A percentile compares a stretch with the other conserved stretches of the same genome.
These are phyloP conservation scores for Macropis europaea DNA, from an alignment of 2,888 invertebrate genomes.

Conservation along the genomic window DNA sequence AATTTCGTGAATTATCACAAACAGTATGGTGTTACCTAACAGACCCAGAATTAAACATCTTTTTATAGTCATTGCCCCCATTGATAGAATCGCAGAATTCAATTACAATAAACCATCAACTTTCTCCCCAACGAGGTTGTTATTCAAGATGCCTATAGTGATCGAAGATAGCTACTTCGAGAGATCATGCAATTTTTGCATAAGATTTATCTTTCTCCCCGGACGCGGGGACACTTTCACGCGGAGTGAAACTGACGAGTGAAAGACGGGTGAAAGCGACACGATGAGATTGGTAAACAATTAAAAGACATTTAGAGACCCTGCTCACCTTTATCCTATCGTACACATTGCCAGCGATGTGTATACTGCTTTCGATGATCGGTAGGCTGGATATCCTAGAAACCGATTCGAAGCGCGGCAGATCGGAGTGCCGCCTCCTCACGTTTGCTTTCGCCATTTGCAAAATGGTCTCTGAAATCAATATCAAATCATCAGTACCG, in stretches of 20 bases:
- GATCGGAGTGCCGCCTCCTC: constrained; percentile 69
- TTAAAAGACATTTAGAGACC: neutral
- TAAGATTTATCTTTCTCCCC: neutral
- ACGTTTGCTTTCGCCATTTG: constrained; percentile 68
- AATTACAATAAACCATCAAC: too few relatives aligned
- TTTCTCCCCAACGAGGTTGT: too few relatives aligned
- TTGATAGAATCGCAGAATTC: too few relatives aligned
- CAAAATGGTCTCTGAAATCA: constrained; percentile 27
- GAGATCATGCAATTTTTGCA: too few relatives aligned
- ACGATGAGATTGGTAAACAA: neutral
- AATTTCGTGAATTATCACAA: too few relatives aligned
- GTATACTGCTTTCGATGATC: constrained; percentile 89
- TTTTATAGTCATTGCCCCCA: too few relatives aligned
- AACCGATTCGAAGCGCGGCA: constrained; percentile 86
- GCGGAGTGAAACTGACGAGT: neutral
- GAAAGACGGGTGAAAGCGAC: constrained; percentile 15
- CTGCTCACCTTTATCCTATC: constrained; percentile 86
- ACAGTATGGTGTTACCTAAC: too few relatives aligned
- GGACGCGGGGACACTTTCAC: neutral
- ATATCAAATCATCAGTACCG: neutral
- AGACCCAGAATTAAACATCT: too few relatives aligned
- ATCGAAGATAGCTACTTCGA: too few relatives aligned
- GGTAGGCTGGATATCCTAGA: constrained; percentile 89
- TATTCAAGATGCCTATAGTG: too few relatives aligned
- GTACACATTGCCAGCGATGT: constrained; percentile 88